Evolutionary conservation across 2,888 invertebrate species (phyloP), one percentile per base, ranked within the genome.

Genomic region (Drosophila buzzatii): DNA sequence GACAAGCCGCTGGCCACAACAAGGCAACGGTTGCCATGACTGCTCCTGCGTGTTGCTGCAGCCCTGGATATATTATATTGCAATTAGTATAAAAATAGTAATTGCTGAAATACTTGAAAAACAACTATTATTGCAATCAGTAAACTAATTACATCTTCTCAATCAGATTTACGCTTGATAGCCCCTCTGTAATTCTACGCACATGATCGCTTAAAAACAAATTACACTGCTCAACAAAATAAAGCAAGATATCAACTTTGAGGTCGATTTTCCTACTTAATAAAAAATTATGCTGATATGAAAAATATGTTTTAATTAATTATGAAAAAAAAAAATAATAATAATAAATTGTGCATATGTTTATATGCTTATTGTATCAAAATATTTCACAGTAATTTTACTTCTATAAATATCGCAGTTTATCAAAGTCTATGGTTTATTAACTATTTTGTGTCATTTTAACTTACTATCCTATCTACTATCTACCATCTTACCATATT

Each of bases 1-100:
- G 62, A 59, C 60, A 58, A 64, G 7, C 41, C 20, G n/a, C 7
- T 69, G 58, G 33, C 73, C 83, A 80, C 56, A 86, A 89, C 89
- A 77, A 77, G 53, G 53, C 16, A 49, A 53, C 39, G 39, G 76
- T 77, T 76, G 76, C 53, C 76, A 77, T 76, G 63, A 51, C 42
- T 35, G 47, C 58, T 52, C 33, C 67, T 33, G 31, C 33, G 6
- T 16, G 16, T 44, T 41, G 20, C 47, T n/a, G 31, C 44, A 61
- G 20, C 61, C 62, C 62, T 79, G 68, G 31, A 8, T 45, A 20
- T 39, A 65, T 47, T 35, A 20, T 14, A 49, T 14, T 12, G 9
- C n/a, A 39, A 47, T 65, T 42, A 51, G 7, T 45, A 16, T 20
- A 20, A 53, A 33, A 37, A 41, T 51, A 37, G 57, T 39, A 37